Percentiles rank a stretch among this genome's conserved stretches.
Conservation (phyloP, 2,888 invertebrate genomes). For the Drosophila dives region DNA sequence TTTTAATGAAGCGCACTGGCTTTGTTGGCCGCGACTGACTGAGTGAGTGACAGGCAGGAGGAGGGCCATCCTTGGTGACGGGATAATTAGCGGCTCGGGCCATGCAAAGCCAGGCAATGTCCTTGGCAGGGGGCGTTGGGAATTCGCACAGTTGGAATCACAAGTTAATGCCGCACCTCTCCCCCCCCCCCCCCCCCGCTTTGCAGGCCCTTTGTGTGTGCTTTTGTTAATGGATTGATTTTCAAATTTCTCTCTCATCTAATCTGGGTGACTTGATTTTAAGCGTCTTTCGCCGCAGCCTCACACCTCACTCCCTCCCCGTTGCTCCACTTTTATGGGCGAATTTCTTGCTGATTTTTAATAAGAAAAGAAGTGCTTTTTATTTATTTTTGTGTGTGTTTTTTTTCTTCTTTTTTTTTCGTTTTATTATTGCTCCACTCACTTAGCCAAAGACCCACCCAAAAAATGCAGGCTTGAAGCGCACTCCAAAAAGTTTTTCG, state of each 20-base stretch:
- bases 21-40: constrained; percentile 41
- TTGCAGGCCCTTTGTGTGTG: constrained; percentile 55
- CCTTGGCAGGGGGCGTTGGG: constrained; percentile 70
- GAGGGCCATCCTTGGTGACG: constrained; percentile 26
- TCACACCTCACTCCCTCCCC: too few species aligned
- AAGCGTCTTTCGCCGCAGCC: constrained; percentile 47
- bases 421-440: constrained; percentile 47
- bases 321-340: constrained; percentile 53
- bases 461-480: constrained; percentile 48
- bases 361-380: constrained; percentile 81
- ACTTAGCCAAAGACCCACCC: constrained; percentile 31
- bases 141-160: constrained; percentile 84
- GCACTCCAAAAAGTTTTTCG: constrained; percentile 60
- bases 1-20: constrained; percentile 80
- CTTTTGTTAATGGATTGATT: constrained; percentile 82
- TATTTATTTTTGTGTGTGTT: constrained; percentile 71
- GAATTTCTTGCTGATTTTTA: constrained; percentile 72
- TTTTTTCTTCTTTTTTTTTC: constrained; percentile 1
- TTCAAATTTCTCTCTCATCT: constrained; percentile 69
- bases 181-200: neutral
- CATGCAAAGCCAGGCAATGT: constrained; percentile 79
- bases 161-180: constrained; percentile 79
- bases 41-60: neutral
- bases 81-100: constrained; percentile 82
- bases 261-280: constrained; percentile 77